Conservation (phyloP, 2,888 invertebrate genomes). For the Quadriops clusia region DNA sequence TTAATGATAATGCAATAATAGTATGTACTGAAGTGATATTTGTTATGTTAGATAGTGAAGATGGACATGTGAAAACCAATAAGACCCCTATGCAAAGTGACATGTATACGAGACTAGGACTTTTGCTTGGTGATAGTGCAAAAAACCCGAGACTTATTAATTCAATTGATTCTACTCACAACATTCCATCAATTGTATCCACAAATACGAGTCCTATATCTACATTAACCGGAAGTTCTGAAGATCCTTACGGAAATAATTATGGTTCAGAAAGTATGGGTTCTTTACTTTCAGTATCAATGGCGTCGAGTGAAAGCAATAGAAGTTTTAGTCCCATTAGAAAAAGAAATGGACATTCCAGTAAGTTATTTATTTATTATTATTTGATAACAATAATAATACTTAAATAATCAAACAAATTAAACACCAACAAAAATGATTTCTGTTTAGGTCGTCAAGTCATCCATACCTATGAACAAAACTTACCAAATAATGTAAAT, state of each 20-base stretch:
- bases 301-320: slow-evolving; percentile 68
- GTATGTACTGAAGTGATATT: too few relatives aligned
- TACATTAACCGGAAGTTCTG: slow-evolving; percentile 76
- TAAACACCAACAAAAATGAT: neutral
- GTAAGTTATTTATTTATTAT: too few relatives aligned
- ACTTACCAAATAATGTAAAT: too few relatives aligned
- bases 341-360: slow-evolving; percentile 65
- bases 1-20: too few relatives aligned
- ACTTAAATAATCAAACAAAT: neutral
- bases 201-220: slow-evolving; percentile 84
- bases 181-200: slow-evolving; percentile 52
- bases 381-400: slow-evolving; percentile 59
- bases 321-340: slow-evolving; percentile 68
- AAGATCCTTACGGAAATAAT: slow-evolving; percentile 46
- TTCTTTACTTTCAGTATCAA: slow-evolving; percentile 64
- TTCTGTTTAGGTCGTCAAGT: too few relatives aligned
- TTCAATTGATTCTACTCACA: slow-evolving; percentile 44
- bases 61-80: slow-evolving; percentile 13
- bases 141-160: slow-evolving; percentile 32
- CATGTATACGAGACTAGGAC: slow-evolving; percentile 69
- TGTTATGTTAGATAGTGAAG: slow-evolving; percentile 13
- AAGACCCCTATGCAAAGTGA: slow-evolving; percentile 56
- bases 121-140: slow-evolving; percentile 63
- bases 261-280: slow-evolving; percentile 60
- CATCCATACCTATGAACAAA: too few relatives aligned